Base-by-base conservation (phyloP, 1,140 invertebrate species). In the Spodoptera frugiperda region DNA sequence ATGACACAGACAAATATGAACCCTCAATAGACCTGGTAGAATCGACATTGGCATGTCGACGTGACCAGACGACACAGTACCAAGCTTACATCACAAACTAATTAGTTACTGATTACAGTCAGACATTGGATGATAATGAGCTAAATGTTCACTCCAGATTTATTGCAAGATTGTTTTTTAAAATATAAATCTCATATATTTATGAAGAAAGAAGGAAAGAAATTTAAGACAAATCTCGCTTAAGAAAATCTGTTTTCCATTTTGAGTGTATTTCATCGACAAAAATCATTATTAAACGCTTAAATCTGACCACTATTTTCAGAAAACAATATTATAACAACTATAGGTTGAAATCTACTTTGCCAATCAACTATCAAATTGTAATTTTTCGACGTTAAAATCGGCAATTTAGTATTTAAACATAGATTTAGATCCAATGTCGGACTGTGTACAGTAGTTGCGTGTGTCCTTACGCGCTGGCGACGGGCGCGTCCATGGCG, bases 401-500 rank as follows among this genome's bases (percentile, higher is more conserved):
- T 9, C 0, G 17, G 1, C n/a, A 49, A 49, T 14, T 15, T 14
- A 11, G 14, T 17, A n/a, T 2, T n/a, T 15, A 51, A 15, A 51
- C 6, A 15, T 17, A 51, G 25, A 2, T 25, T 25, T 25, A 51
- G 0, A 33, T 17, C 19, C 2, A 21, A 19, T 65, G 33, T 65
- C 39, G 48, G 12, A 46, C 15, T 25, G 30, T n/a, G 30, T 14
- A 25, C 9, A 19, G 30, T 21, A 1, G 44, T 15, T 30, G 14
- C 44, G 11, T 33, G 10, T 0, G 1, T 21, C 84, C 89, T 92
- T 90, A 91, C 89, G 78, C 53, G 77, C 78, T 17, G 61, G 19
- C 19, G 46, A 79, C 82, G 73, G 91, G 91, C 55, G 92, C 91
- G 84, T 97, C 97, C 97, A 98, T 97, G 86, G 97, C 97, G 70